Evolutionary conservation across 2,888 invertebrate species (phyloP).

Genomic region (Aphodius granarius): DNA sequence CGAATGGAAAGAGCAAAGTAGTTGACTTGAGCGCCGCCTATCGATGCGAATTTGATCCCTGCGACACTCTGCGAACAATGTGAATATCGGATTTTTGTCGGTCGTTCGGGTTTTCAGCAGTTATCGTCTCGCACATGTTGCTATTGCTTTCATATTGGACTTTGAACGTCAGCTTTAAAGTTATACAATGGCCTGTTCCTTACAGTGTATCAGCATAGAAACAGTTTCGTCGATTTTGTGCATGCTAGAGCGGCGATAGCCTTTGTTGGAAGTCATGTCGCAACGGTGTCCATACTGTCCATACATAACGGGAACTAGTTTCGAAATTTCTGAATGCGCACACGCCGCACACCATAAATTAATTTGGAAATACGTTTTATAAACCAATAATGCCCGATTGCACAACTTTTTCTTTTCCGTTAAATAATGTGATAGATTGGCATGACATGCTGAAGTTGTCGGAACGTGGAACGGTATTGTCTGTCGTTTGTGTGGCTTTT

Average conservation of each 20-base stretch:
- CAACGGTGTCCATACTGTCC: neutral
- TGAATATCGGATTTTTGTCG: neutral
- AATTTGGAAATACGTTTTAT: no score
- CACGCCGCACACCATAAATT: no score
- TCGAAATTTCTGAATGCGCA: no score
- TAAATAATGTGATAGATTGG: no score
- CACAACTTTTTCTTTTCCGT: no score
- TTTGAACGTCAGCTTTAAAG: neutral
- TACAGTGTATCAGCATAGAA: neutral
- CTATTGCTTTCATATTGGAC: neutral
- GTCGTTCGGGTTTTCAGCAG: neutral
- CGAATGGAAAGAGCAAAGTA: no score
- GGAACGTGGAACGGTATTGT: no score
- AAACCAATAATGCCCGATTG: no score
- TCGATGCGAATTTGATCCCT: neutral
- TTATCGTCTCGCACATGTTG: neutral
- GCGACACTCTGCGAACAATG: neutral
- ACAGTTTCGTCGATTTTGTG: neutral
- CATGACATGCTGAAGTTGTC: no score
- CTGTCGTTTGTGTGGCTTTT: no score
- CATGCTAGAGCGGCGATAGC: neutral
- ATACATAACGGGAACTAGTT: neutral
- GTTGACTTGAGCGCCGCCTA: neutral
- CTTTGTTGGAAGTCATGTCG: neutral
- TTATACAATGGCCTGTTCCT: neutral